These are phyloP conservation scores for Lottia gigantea DNA, from an alignment of 2,888 invertebrate genomes.

Conservation along the genomic window DNA sequence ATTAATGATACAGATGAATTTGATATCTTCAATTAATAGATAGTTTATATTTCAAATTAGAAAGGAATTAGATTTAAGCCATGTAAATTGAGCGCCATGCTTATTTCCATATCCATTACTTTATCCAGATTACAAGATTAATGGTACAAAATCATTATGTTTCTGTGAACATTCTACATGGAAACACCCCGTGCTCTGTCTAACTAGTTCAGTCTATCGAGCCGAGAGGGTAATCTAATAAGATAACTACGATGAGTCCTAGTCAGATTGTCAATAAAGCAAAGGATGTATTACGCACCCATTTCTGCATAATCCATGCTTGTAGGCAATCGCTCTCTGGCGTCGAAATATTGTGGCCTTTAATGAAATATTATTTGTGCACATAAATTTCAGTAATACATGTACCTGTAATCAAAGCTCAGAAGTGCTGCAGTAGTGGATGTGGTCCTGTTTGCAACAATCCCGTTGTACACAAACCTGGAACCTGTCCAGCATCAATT, in stretches of 20 bases:
- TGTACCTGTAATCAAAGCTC: not conserved
- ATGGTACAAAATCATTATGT: too few species aligned
- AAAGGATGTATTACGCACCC: not conserved
- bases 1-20: not conserved
- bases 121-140: too few species aligned
- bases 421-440: not conserved
- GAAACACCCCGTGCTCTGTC: too few species aligned
- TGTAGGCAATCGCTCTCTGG: not conserved
- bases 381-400: not conserved
- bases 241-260: not conserved
- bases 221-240: too few species aligned
- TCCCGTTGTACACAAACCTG: not conserved
- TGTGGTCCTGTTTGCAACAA: not conserved
- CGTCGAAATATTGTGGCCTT: too few species aligned
- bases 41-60: not conserved
- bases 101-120: too few species aligned
- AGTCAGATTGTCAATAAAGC: not conserved
- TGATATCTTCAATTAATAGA: not conserved
- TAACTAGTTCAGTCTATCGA: too few species aligned
- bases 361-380: too few species aligned
- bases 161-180: too few species aligned
- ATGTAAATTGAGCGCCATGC: too few species aligned
- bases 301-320: not conserved
- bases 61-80: too few species aligned
- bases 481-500: not conserved